Evolutionary conservation across 1,140 invertebrate species (phyloP).

Genomic region (Epicauta chinensis): DNA sequence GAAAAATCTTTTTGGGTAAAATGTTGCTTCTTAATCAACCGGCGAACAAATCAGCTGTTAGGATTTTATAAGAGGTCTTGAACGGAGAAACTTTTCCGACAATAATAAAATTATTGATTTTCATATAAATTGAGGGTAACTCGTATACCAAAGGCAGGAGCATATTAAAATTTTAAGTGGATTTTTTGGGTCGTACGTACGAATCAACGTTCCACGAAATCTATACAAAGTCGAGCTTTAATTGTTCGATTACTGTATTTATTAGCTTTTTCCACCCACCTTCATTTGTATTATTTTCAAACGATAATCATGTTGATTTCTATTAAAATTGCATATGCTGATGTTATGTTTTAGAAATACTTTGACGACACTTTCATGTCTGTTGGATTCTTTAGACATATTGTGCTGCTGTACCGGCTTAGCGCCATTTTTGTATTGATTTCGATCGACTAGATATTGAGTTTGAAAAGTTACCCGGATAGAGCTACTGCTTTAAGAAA

Average conservation of each 20-base stretch:
- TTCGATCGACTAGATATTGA: conserved; percentile 30
- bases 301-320: not conserved
- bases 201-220: conserved; percentile 2
- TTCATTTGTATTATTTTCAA: no score
- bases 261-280: no score
- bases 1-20: no score
- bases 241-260: conserved; percentile 4
- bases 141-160: conserved; percentile 12
- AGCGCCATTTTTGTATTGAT: conserved; percentile 30
- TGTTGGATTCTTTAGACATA: no score
- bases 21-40: not conserved
- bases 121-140: conserved; percentile 21
- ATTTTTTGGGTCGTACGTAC: conserved; percentile 15
- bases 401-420: no score
- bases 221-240: conserved; percentile 2
- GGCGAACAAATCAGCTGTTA: conserved; percentile 12
- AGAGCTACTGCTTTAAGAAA: conserved; percentile 20
- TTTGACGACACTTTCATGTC: no score
- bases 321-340: no score
- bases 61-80: conserved; percentile 16
- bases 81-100: conserved; percentile 21
- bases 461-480: conserved; percentile 14
- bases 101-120: conserved; percentile 26
- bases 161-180: conserved; percentile 26
- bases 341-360: no score